Evolutionary conservation across 1,140 invertebrate genomes (phyloP).

Genomic region (Papilio aristodemus): DNA sequence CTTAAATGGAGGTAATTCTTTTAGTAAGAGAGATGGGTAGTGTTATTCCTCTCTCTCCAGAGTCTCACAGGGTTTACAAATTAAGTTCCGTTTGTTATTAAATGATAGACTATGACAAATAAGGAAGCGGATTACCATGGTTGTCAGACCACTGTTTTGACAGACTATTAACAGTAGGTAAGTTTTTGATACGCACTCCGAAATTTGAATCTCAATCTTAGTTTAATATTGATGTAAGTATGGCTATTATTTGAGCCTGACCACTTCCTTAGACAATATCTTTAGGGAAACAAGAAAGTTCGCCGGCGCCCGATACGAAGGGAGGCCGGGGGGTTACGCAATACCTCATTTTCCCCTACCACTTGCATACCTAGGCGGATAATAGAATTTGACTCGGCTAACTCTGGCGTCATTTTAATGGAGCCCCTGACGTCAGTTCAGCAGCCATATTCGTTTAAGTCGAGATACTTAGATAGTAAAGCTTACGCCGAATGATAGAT

Average conservation of each 20-base stretch:
- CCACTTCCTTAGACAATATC: constrained; percentile 21
- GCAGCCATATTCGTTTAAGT: neutral
- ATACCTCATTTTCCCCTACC: constrained; percentile 27
- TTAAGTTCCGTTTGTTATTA: too few relatives aligned
- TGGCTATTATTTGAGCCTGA: constrained; percentile 16
- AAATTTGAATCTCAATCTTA: constrained; percentile 16
- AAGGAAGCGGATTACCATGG: too few relatives aligned
- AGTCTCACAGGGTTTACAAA: too few relatives aligned
- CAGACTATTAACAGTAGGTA: too few relatives aligned
- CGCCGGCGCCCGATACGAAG: neutral
- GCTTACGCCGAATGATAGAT: neutral
- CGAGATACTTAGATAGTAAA: constrained; percentile 7
- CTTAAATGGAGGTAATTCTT: too few relatives aligned
- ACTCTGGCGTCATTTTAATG: constrained; percentile 25
- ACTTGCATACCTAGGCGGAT: constrained; percentile 19
- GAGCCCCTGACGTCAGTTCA: constrained; percentile 4
- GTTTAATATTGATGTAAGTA: constrained; percentile 12
- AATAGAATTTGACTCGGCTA: constrained; percentile 23
- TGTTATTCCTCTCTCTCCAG: too few relatives aligned
- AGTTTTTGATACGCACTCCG: neutral
- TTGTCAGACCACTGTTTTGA: too few relatives aligned
- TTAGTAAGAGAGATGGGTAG: too few relatives aligned
- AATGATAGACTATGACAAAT: too few relatives aligned
- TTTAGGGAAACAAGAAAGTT: constrained; percentile 32
- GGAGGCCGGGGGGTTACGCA: constrained; percentile 7